Conservation (phyloP, 2,113 vertebrate genomes). For the Petromus typicus region DNA sequence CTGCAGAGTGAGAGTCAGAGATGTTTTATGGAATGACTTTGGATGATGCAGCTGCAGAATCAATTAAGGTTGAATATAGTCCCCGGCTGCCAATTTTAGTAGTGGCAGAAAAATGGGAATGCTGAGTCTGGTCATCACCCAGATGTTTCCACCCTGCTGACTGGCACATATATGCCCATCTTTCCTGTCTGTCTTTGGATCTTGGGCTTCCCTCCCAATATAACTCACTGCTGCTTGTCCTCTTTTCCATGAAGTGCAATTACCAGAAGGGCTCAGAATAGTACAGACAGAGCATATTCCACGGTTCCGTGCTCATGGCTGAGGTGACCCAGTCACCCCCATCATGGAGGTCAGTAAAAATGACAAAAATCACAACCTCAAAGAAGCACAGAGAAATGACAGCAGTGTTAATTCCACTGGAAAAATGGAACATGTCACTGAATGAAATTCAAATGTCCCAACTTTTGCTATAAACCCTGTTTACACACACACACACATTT, state of each 20-base stretch:
- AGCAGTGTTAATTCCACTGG: background rate
- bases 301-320: background rate
- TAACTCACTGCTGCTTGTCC: background rate
- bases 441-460: constrained; percentile 12
- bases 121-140: constrained; percentile 69
- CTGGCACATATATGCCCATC: constrained; percentile 34
- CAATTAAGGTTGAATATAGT: constrained; percentile 71
- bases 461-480: background rate
- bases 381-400: background rate
- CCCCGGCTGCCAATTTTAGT: constrained; percentile 73
- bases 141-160: constrained; percentile 71
- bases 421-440: background rate
- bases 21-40: constrained; percentile 50
- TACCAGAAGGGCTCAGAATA: background rate
- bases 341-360: background rate
- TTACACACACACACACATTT: background rate
- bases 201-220: constrained; percentile 51
- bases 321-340: background rate
- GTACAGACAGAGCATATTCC: background rate
- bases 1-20: background rate
- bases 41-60: constrained; percentile 75
- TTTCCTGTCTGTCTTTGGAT: constrained; percentile 23
- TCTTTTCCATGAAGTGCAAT: background rate
- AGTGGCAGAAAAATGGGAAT: constrained; percentile 69
- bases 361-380: background rate